Evolutionary conservation across 2,113 vertebrate genomes (phyloP), one percentile per base, ranked within the genome.

Genomic region (Marcusenius ussheri): DNA sequence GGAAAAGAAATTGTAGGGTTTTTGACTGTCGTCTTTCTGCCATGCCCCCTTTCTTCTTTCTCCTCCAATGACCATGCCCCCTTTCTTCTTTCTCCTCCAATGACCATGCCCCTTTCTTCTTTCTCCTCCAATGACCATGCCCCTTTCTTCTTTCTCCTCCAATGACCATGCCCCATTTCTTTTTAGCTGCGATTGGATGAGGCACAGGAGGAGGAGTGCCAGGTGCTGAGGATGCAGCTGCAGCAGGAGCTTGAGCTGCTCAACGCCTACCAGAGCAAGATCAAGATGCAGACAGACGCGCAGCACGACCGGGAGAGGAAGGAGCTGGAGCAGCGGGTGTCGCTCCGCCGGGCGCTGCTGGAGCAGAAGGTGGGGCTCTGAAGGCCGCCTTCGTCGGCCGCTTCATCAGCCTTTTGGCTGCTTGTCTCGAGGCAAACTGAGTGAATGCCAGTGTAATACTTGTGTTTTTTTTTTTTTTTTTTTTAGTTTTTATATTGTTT

Each of bases 201-300:
- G 95, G 98, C 98, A 83, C 98, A 99, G 96, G 98, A 99, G 96
- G 96, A 97, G 83, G 98, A 99, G 95, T 97, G 97, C 95, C 98
- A 99, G 96, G 97, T 96, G 93, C 94, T 99, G 93, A 96, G 97
- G 93, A 99, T 99, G 96, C 98, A 99, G 96, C 97, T 99, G 91
- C 98, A 98, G 96, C 97, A 99, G 95, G 98, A 99, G 95, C 95
- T 99, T 94, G 98, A 99, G 96, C 96, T 99, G 92, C 96, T 99
- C 89, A 99, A 99, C 80, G 98, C 98, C 66, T 99, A 99, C 96
- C 98, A 99, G 96, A 99, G 98, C 95, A 99, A 99, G 96, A 99
- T 99, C 95, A 99, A 99, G 96, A 99, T 99, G 98, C 98, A 98
- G 93, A 98, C 98, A 0, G 98, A 99, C 89, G 97, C 98, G 62